phyloP scores from a whole-genome alignment of 2,888 invertebrate species.

The Entomobrya multifasciata region DNA sequence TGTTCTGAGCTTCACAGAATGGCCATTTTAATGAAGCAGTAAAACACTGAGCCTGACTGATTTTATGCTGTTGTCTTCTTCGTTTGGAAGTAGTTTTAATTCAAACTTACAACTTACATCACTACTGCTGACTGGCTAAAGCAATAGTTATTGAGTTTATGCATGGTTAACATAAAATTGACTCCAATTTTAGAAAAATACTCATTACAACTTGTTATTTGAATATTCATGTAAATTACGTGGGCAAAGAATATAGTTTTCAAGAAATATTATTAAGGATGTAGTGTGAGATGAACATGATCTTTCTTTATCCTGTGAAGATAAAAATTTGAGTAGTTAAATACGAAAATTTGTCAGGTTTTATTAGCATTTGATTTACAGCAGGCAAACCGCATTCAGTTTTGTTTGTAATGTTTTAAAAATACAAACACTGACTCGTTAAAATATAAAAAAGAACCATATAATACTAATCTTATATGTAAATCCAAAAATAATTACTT shows the following conservation, averaged over 20 bases:
- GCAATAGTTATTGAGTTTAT: too few species aligned
- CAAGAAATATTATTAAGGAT: neutral
- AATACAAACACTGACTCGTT: neutral
- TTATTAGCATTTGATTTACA: constrained; percentile 8
- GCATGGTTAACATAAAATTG: too few species aligned
- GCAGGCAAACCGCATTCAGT: neutral
- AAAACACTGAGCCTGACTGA: too few species aligned
- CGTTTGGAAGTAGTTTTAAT: too few species aligned
- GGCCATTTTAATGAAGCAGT: too few species aligned
- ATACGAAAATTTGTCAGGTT: neutral
- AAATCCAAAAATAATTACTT: too few species aligned
- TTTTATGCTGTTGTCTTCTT: too few species aligned
- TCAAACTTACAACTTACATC: too few species aligned
- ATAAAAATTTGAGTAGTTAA: neutral
- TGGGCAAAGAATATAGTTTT: neutral
- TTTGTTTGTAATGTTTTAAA: neutral
- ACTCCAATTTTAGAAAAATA: too few species aligned
- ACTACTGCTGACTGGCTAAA: too few species aligned
- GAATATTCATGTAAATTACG: neutral
- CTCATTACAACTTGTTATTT: neutral
- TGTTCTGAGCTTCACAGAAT: too few species aligned
- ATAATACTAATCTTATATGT: too few species aligned
- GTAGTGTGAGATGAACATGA: neutral
- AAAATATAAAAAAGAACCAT: neutral
- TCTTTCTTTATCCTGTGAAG: neutral